phyloP scores from a whole-genome alignment of 2,888 invertebrate genomes.

The Hipparchia sbordonii region DNA sequence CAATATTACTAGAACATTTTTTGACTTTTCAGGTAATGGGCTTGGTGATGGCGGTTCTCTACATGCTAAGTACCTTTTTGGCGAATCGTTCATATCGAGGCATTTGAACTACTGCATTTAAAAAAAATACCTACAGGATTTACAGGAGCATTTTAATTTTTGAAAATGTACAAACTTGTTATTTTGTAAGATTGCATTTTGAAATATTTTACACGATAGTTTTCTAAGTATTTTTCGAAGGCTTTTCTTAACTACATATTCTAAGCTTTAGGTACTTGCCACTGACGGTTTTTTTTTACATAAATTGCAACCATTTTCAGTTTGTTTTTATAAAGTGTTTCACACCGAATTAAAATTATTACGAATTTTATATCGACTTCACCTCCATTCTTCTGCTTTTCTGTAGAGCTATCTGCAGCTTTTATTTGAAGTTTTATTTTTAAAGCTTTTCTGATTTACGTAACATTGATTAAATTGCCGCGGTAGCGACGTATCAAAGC shows the following conservation, averaged over 20 bases:
- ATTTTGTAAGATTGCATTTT: conserved; percentile 10
- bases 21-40: conserved; percentile 85
- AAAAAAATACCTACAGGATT: neutral
- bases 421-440: no score
- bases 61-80: conserved; percentile 89
- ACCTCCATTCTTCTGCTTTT: no score
- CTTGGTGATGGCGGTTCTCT: conserved; percentile 87
- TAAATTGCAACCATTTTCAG: no score
- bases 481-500: no score
- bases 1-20: neutral
- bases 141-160: conserved; percentile 11
- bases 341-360: no score
- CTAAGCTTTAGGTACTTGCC: neutral
- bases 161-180: neutral
- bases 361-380: no score
- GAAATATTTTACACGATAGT: neutral
- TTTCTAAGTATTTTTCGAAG: neutral
- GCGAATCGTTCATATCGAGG: conserved; percentile 90
- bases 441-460: no score
- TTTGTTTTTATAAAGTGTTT: no score
- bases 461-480: no score
- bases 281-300: neutral
- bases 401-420: no score
- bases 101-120: conserved; percentile 59
- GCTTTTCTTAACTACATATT: neutral